Evolutionary conservation across 2,888 invertebrate genomes (phyloP).

Genomic region (Polydrusus tereticollis): DNA sequence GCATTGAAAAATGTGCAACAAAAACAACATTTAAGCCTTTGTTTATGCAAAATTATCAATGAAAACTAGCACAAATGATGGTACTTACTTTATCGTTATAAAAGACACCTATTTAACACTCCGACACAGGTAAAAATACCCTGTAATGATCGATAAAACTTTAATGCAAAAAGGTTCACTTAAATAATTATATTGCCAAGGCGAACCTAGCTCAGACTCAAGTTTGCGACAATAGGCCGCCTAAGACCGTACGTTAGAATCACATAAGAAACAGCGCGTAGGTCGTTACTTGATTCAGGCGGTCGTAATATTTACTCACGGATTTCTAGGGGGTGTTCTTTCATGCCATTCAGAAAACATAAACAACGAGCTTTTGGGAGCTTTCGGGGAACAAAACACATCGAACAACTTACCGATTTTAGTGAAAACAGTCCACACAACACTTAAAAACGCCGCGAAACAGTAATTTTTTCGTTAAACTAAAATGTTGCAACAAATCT

Average conservation of each 20-base stretch:
- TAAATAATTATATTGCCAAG: constrained; percentile 68
- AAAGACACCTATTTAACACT: constrained; percentile 54
- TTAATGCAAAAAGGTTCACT: constrained; percentile 68
- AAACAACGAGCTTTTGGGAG: constrained; percentile 57
- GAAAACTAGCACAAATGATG: constrained; percentile 43
- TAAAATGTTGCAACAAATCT: constrained; percentile 60
- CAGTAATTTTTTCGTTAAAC: constrained; percentile 54
- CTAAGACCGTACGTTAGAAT: constrained; percentile 61
- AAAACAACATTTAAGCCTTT: constrained; percentile 61
- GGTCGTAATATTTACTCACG: constrained; percentile 63
- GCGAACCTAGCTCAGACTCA: constrained; percentile 61
- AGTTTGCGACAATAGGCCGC: constrained; percentile 59
- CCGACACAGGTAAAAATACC: constrained; percentile 62
- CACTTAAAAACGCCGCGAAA: constrained; percentile 53
- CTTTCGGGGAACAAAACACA: constrained; percentile 45
- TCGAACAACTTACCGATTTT: constrained; percentile 56
- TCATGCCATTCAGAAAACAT: constrained; percentile 57
- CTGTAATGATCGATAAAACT: constrained; percentile 67
- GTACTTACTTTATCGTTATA: constrained; percentile 56
- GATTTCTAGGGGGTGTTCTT: constrained; percentile 64
- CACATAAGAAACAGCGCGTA: constrained; percentile 60
- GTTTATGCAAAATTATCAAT: constrained; percentile 52
- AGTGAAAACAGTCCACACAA: constrained; percentile 49
- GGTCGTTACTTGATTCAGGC: constrained; percentile 57
- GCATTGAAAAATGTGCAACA: constrained; percentile 62